phyloP scores from a whole-genome alignment of 1,140 invertebrate genomes.

The Coenobita brevimanus region DNA sequence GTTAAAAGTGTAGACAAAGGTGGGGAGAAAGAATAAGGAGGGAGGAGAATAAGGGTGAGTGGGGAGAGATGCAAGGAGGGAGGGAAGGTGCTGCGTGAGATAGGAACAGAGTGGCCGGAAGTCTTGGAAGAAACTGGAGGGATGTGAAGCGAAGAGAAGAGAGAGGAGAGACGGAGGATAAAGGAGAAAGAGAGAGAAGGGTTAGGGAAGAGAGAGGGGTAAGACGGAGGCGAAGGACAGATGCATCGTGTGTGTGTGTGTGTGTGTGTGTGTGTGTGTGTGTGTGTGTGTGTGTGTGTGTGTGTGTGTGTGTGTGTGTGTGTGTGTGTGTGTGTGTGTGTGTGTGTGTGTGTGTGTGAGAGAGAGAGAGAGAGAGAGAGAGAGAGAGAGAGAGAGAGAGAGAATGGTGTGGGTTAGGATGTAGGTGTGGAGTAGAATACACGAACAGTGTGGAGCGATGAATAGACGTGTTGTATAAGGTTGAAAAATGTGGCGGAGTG shows the following conservation, averaged over 20 bases:
- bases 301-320: slow-evolving; percentile 12
- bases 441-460: too few species aligned
- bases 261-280: slow-evolving; percentile 1
- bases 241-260: background rate
- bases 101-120: background rate
- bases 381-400: slow-evolving; percentile 32
- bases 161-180: too few species aligned
- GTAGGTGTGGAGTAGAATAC: background rate
- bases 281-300: background rate
- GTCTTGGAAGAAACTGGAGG: background rate
- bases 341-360: slow-evolving; percentile 20
- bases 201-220: background rate
- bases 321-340: slow-evolving; percentile 22
- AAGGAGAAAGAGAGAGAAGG: background rate
- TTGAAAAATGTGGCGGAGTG: background rate
- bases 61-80: too few species aligned
- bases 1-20: too few species aligned
- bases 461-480: too few species aligned
- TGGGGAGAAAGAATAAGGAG: too few species aligned
- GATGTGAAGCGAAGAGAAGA: too few species aligned
- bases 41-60: too few species aligned
- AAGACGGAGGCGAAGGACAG: background rate
- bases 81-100: background rate
- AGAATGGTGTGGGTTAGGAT: background rate
- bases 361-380: slow-evolving; percentile 32